Percentiles rank a stretch among this genome's conserved stretches.
phyloP scores from a whole-genome alignment of 1,140 invertebrate species.

The Heliconius congener region DNA sequence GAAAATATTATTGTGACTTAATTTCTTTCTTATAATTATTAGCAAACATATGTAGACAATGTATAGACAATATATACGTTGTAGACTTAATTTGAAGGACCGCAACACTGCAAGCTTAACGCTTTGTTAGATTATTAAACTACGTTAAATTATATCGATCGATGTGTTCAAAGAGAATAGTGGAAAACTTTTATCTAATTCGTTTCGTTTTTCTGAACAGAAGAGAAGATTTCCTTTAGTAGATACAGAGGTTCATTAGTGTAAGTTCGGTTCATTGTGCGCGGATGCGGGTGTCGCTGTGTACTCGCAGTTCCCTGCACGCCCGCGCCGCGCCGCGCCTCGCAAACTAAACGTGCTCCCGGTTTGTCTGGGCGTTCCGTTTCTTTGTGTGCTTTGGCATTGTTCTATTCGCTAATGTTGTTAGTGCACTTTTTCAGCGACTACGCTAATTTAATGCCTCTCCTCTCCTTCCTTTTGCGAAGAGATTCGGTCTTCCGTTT shows the following conservation, averaged over 20 bases:
- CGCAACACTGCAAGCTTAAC: neutral
- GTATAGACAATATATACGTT: no score
- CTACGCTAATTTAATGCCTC: conserved; percentile 80
- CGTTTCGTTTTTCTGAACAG: conserved; percentile 32
- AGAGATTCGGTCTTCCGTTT: conserved; percentile 78
- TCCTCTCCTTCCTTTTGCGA: conserved; percentile 76
- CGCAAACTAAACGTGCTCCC: conserved; percentile 43
- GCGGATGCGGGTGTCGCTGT: conserved; percentile 46
- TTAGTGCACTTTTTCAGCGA: conserved; percentile 80
- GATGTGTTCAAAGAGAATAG: conserved; percentile 2
- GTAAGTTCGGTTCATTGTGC: conserved; percentile 46
- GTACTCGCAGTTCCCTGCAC: conserved; percentile 31
- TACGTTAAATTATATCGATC: conserved; percentile 9
- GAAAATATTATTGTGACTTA: no score
- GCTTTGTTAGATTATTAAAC: neutral
- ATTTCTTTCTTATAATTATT: no score
- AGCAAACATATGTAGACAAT: no score
- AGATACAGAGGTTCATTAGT: conserved; percentile 46
- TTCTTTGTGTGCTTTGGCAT: conserved; percentile 71
- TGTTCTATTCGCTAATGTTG: conserved; percentile 80
- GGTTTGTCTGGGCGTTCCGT: conserved; percentile 60
- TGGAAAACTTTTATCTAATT: conserved; percentile 20
- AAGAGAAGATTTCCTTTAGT: conserved; percentile 40
- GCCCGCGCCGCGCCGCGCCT: conserved; percentile 25
- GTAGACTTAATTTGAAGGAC: no score